Evolutionary conservation across 1,140 invertebrate species (phyloP), one percentile per base, ranked within the genome.

Genomic region (Matsumurasca onukii): DNA sequence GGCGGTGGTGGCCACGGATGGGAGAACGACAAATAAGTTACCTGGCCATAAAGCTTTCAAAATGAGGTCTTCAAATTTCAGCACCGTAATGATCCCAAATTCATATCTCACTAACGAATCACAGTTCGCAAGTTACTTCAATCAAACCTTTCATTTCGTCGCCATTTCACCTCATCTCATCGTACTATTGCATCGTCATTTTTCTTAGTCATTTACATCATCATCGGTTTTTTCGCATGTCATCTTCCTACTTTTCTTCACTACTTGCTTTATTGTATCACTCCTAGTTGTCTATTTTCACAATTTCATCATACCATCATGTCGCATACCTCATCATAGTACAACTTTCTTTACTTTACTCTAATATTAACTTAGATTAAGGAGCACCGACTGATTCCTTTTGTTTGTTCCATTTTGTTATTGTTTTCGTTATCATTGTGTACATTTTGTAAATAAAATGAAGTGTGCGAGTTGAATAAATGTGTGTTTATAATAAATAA

Each of bases 1-100:
- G 30, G 66, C 15, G 25, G 29, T 15, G 57, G 61, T 31, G 64
- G 62, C 22, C 62, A 65, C 34, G 62, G 62, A 22, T 65, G 62
- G 62, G 62, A 65, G 48, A 27, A 65, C 62, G 62, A 65, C 17
- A 65, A 65, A 65, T 65, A 65, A 65, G n/a, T 29, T n/a, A 39
- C n/a, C 17, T 45, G 1, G 25, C 24, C 55, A 59, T 59, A 25
- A 59, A 59, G 24, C 49, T n/a, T n/a, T n/a, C n/a, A n/a, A n/a
- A n/a, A n/a, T n/a, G n/a, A n/a, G n/a, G n/a, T n/a, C n/a, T n/a
- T n/a, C n/a, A n/a, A n/a, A n/a, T n/a, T n/a, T n/a, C n/a, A n/a
- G n/a, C n/a, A n/a, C n/a, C n/a, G n/a, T n/a, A n/a, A n/a, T n/a
- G n/a, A n/a, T n/a, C n/a, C n/a, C n/a, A n/a, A n/a, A n/a, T n/a